Evolutionary conservation across 1,140 invertebrate genomes (phyloP).

Genomic region (Dendrolimus punctatus): DNA sequence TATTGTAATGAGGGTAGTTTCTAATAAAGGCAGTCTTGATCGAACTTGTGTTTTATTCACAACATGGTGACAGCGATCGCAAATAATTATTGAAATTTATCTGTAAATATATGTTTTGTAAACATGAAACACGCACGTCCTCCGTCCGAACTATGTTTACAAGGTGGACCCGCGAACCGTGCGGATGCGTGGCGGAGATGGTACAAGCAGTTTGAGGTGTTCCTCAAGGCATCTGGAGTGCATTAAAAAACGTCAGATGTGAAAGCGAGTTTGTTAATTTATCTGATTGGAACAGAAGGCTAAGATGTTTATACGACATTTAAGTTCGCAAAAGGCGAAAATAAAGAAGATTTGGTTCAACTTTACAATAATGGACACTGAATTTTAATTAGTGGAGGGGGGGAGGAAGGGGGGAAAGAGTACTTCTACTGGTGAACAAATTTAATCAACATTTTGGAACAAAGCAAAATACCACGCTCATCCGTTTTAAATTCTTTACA

Average conservation of each 20-base stretch:
- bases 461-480: conserved; percentile 14
- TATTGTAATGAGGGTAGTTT: too few relatives aligned
- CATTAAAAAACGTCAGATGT: conserved; percentile 11
- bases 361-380: too few relatives aligned
- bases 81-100: too few relatives aligned
- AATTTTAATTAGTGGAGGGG: too few relatives aligned
- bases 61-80: too few relatives aligned
- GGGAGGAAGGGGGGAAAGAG: too few relatives aligned
- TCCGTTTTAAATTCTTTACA: conserved; percentile 13
- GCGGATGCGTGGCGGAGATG: conserved; percentile 16
- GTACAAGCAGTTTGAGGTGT: conserved; percentile 13
- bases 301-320: conserved; percentile 11
- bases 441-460: conserved; percentile 17
- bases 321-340: conserved; percentile 7
- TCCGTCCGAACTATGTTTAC: conserved; percentile 11
- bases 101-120: not conserved
- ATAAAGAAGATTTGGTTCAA: conserved; percentile 12
- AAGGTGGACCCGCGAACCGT: conserved; percentile 10
- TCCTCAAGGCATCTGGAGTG: conserved; percentile 18
- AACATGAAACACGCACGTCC: conserved; percentile 15
- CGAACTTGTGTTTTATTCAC: too few relatives aligned
- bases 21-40: too few relatives aligned
- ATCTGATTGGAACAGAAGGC: conserved; percentile 9
- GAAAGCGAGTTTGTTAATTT: conserved; percentile 11
- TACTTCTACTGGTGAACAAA: conserved; percentile 7